phyloP scores from a whole-genome alignment of 2,797 vertebrate genomes.

The Gorsachius magnificus region DNA sequence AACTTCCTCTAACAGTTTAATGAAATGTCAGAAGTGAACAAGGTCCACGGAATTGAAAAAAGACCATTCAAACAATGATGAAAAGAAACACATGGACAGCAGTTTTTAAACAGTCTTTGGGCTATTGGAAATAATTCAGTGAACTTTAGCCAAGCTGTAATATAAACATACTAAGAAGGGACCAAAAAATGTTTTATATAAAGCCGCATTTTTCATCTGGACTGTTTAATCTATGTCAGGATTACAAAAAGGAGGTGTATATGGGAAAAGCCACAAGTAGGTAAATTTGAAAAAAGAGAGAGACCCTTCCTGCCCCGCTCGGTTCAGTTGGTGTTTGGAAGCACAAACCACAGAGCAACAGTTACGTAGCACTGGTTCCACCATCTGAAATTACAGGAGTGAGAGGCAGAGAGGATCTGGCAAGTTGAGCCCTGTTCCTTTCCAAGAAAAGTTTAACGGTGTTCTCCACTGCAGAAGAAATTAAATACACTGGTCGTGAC shows the following conservation, averaged over 20 bases:
- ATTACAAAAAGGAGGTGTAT: background rate
- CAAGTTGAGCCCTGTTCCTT: background rate
- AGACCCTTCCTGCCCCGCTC: background rate
- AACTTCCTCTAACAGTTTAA: conserved; percentile 63
- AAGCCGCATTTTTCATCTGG: background rate
- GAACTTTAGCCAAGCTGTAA: conserved; percentile 35
- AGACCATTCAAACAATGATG: conserved; percentile 58
- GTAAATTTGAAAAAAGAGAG: background rate
- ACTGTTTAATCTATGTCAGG: background rate
- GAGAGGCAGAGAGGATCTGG: background rate
- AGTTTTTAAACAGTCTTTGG: conserved; percentile 52
- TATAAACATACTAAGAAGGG: conserved; percentile 22
- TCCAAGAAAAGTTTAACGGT: background rate
- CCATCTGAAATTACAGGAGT: conserved; percentile 10
- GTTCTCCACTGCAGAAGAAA: conserved; percentile 10
- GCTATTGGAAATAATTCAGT: conserved; percentile 53
- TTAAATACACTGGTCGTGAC: background rate
- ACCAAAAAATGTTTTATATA: conserved; percentile 1
- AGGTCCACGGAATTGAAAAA: conserved; percentile 35
- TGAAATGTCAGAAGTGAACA: conserved; percentile 60
- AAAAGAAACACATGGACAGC: conserved; percentile 65
- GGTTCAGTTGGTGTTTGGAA: background rate
- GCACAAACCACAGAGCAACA: background rate
- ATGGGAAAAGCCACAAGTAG: background rate
- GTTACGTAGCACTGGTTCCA: background rate